Evolutionary conservation across 2,113 vertebrate genomes (phyloP).

Genomic region (Dryoscopus gambensis): DNA sequence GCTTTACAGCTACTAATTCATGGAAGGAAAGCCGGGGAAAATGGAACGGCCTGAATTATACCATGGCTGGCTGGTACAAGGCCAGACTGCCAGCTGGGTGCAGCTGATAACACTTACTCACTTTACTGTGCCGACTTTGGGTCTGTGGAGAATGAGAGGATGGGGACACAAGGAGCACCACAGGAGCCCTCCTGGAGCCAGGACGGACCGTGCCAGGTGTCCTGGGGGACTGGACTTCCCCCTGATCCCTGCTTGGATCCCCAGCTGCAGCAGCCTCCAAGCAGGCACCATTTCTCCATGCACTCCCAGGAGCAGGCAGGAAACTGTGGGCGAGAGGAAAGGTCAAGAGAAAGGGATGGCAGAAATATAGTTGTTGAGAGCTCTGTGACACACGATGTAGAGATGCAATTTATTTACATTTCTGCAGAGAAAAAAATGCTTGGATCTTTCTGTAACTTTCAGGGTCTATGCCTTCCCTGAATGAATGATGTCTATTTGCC

Average conservation of each 20-base stretch:
- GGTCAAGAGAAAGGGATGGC: background rate
- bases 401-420: background rate
- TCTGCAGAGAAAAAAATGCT: background rate
- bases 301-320: background rate
- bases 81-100: background rate
- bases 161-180: background rate
- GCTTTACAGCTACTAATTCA: background rate
- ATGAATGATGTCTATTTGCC: background rate
- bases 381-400: background rate
- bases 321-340: background rate
- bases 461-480: background rate
- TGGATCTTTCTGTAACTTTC: background rate
- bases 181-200: background rate
- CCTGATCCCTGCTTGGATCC: fast-evolving
- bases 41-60: background rate
- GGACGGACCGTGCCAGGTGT: fast-evolving
- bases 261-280: background rate
- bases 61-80: background rate
- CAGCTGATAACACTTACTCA: background rate
- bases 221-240: too few relatives aligned
- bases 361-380: background rate
- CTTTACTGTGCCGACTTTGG: fast-evolving
- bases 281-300: background rate
- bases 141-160: background rate
- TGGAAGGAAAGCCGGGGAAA: background rate